phyloP scores from a whole-genome alignment of 2,888 invertebrate species.

The Rhimphoctona megacephalus region DNA sequence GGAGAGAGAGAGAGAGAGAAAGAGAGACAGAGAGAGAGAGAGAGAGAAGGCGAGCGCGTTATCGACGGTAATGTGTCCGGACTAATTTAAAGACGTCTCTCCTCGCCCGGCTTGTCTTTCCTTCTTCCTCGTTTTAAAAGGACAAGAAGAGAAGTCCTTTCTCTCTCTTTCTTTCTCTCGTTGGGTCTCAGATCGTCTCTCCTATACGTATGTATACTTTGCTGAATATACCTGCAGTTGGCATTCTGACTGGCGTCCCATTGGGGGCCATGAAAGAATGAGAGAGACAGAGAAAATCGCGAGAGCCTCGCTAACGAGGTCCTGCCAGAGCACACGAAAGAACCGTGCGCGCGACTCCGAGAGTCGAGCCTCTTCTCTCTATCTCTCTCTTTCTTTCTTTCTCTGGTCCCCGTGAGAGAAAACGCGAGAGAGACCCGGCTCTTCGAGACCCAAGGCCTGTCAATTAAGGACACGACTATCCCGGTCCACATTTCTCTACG shows the following conservation, averaged over 20 bases:
- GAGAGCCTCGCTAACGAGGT: slow-evolving; percentile 80
- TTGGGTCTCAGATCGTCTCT: slow-evolving; percentile 8
- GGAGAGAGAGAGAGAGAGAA: slow-evolving; percentile 54
- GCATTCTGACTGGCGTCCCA: slow-evolving; percentile 78
- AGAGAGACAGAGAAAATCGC: slow-evolving; percentile 53
- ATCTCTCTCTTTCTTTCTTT: slow-evolving; percentile 24
- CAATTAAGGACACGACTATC: slow-evolving; percentile 85
- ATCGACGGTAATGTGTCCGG: slow-evolving; percentile 83
- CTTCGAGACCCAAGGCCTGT: slow-evolving; percentile 80
- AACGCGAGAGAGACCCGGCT: slow-evolving; percentile 67
- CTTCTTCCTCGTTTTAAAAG: slow-evolving; percentile 47
- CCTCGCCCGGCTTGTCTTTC: slow-evolving; percentile 70
- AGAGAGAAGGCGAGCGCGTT: slow-evolving; percentile 73
- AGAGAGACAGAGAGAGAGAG: slow-evolving; percentile 59
- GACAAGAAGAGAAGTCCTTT: slow-evolving; percentile 15
- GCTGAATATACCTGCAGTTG: slow-evolving; percentile 73
- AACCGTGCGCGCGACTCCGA: slow-evolving; percentile 64
- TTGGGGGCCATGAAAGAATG: slow-evolving; percentile 46
- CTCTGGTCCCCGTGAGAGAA: slow-evolving; percentile 64
- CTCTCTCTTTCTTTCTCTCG: slow-evolving; percentile 6
- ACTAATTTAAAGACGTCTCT: slow-evolving; percentile 84
- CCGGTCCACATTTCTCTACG: slow-evolving; percentile 83
- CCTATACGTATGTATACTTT: slow-evolving; percentile 40
- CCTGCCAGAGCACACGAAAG: slow-evolving; percentile 79
- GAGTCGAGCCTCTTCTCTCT: slow-evolving; percentile 37